Evolutionary conservation across 2,113 vertebrate genomes (phyloP).

Genomic region (Panthera tigris): DNA sequence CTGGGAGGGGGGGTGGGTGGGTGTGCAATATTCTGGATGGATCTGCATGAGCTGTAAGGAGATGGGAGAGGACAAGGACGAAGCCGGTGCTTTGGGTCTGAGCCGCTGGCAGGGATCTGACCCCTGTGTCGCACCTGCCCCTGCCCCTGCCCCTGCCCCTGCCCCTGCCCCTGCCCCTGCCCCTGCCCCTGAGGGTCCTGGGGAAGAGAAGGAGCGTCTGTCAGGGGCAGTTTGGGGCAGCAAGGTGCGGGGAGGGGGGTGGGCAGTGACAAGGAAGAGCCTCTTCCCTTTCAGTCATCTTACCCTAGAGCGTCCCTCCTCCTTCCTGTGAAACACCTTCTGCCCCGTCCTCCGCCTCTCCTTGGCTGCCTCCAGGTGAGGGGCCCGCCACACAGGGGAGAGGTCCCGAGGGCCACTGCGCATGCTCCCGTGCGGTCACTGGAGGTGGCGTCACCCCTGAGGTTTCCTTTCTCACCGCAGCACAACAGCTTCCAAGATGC

Average conservation of each 20-base stretch:
- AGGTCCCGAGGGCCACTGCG: not conserved
- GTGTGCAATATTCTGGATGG: fast-evolving
- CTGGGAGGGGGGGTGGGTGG: fast-evolving
- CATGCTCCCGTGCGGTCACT: not conserved
- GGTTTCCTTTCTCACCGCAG: not conserved
- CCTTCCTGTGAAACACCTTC: not conserved
- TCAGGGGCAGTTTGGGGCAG: not conserved
- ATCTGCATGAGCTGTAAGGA: fast-evolving
- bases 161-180: fast-evolving
- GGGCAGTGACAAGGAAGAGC: fast-evolving
- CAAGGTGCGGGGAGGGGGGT: not conserved
- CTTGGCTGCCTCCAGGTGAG: not conserved
- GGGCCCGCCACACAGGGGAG: not conserved
- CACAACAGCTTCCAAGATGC: not conserved
- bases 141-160: not conserved
- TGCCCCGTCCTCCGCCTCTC: not conserved
- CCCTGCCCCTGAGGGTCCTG: fast-evolving
- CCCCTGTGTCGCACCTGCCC: fast-evolving
- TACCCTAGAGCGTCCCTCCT: fast-evolving
- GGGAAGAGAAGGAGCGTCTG: fast-evolving
- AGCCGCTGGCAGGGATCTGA: fast-evolving
- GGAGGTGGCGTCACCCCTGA: not conserved
- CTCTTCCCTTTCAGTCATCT: fast-evolving
- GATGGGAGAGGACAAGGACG: fast-evolving
- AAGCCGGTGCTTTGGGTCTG: fast-evolving